phyloP scores from a whole-genome alignment of 2,113 vertebrate species.

The Apus apus region DNA sequence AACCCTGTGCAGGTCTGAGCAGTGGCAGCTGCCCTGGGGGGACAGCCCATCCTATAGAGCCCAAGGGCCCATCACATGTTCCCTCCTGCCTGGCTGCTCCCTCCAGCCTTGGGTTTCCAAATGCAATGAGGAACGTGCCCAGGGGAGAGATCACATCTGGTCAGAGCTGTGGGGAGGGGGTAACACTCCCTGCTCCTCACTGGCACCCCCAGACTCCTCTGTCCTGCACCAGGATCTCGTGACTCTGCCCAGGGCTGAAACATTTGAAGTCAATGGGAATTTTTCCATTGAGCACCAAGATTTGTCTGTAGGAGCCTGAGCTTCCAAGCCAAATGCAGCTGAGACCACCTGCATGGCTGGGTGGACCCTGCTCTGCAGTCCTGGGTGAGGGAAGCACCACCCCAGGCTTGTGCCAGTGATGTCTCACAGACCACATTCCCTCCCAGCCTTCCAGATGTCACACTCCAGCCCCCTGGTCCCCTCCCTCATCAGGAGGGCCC shows the following conservation, averaged over 20 bases:
- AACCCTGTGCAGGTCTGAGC: conserved; percentile 24
- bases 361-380: neutral
- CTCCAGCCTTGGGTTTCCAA: conserved; percentile 10
- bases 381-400: neutral
- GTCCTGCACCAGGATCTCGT: neutral
- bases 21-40: neutral
- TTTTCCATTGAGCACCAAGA: neutral
- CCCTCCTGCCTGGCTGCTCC: conserved; percentile 22
- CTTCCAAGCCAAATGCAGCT: neutral
- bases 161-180: neutral
- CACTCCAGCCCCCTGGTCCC: neutral
- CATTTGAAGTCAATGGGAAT: neutral
- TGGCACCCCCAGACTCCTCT: neutral
- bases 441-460: neutral
- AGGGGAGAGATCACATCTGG: neutral
- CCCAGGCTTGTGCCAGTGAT: neutral
- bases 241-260: neutral
- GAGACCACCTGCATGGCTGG: neutral
- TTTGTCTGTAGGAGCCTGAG: neutral
- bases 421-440: neutral
- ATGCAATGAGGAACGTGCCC: neutral
- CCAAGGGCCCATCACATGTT: neutral
- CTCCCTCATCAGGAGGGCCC: neutral
- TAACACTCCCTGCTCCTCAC: neutral
- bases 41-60: neutral